Percentiles rank a stretch among this genome's conserved stretches.
Conservation (phyloP, 2,888 invertebrate species). For the Corythucha ciliata region DNA sequence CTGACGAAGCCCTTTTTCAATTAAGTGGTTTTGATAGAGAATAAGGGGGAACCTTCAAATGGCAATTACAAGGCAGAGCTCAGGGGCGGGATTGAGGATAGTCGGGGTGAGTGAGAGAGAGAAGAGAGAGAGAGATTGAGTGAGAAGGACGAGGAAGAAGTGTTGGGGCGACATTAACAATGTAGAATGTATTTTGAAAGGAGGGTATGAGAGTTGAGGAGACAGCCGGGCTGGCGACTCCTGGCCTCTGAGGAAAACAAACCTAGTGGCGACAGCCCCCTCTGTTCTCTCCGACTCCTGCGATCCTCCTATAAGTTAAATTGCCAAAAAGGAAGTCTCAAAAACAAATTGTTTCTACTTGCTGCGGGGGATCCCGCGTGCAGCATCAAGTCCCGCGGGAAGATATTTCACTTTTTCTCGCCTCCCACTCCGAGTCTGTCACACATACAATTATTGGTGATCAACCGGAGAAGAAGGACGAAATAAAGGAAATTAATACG, state of each 20-base stretch:
- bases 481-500: no score
- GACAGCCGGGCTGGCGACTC: slow-evolving; percentile 23
- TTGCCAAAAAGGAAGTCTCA: slow-evolving; percentile 31
- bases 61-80: slow-evolving; percentile 7
- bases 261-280: slow-evolving; percentile 20
- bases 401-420: no score
- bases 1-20: slow-evolving; percentile 11
- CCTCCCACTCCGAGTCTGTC: no score
- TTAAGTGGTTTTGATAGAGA: slow-evolving; percentile 4
- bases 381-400: no score
- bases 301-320: slow-evolving; percentile 26
- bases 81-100: background rate
- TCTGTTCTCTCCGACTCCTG: background rate
- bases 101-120: background rate
- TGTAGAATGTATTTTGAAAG: slow-evolving; percentile 30
- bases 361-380: no score
- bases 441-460: no score
- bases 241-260: slow-evolving; percentile 22
- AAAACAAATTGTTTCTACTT: slow-evolving; percentile 31
- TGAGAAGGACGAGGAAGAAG: background rate
- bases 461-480: no score
- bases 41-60: slow-evolving; percentile 2
- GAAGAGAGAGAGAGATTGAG: background rate
- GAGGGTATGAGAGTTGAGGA: slow-evolving; percentile 21
- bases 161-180: slow-evolving; percentile 25